phyloP scores from a whole-genome alignment of 2,888 invertebrate genomes.

The Linyphia triangularis region DNA sequence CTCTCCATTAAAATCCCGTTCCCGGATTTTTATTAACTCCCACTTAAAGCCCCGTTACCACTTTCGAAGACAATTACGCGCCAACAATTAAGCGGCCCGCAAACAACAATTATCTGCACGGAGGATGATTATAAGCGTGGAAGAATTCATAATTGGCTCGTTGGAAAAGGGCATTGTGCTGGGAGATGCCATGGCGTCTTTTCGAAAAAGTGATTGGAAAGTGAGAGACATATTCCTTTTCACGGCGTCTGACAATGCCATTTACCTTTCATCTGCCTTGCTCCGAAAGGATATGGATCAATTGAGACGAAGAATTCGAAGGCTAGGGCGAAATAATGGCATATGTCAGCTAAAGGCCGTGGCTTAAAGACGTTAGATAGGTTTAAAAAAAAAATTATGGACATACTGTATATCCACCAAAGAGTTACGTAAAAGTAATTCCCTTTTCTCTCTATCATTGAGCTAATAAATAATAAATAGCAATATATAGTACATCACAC shows the following conservation, averaged over 20 bases:
- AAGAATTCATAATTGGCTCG: neutral
- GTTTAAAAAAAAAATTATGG: too few species aligned
- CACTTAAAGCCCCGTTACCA: neutral
- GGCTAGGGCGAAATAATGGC: too few species aligned
- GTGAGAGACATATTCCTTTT: slow-evolving; percentile 24
- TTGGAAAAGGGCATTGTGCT: neutral
- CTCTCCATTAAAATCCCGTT: neutral
- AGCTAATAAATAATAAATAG: too few species aligned
- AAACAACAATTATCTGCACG: neutral
- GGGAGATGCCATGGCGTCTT: neutral
- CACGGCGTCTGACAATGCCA: slow-evolving; percentile 25
- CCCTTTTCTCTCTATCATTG: too few species aligned
- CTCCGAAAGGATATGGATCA: neutral
- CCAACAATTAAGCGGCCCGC: neutral
- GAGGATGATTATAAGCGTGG: neutral
- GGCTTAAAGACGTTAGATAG: too few species aligned
- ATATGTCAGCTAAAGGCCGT: too few species aligned
- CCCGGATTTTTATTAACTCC: neutral
- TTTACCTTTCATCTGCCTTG: slow-evolving; percentile 20
- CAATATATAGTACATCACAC: too few species aligned
- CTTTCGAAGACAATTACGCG: neutral
- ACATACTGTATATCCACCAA: too few species aligned
- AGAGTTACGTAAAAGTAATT: too few species aligned
- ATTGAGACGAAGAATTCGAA: too few species aligned
- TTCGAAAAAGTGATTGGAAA: neutral